These are phyloP conservation scores for Cheilinus undulatus DNA, from an alignment of 2,113 vertebrate genomes.

Conservation along the genomic window DNA sequence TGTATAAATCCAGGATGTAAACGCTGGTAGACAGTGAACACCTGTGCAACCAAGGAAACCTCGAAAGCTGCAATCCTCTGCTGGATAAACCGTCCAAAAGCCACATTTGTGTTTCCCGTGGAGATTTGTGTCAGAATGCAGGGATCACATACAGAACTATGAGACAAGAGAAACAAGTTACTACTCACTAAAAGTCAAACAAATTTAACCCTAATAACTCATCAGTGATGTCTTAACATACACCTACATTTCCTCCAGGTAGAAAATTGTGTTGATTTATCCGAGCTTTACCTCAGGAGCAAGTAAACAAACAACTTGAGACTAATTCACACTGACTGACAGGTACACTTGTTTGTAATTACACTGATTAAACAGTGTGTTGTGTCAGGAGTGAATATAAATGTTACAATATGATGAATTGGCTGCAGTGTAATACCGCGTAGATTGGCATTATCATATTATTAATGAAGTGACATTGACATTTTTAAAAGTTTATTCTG, in stretches of 20 bases:
- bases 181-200: not conserved
- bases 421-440: not conserved
- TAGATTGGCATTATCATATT: not conserved
- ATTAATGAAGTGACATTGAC: not conserved
- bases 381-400: conserved; percentile 4
- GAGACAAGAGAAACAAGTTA: not conserved
- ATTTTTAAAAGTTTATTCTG: not conserved
- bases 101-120: not conserved
- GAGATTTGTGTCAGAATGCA: not conserved
- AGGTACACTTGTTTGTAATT: not conserved
- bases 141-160: not conserved
- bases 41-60: not conserved
- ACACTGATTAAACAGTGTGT: not conserved
- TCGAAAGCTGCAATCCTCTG: not conserved
- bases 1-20: not conserved
- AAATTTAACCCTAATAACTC: not conserved
- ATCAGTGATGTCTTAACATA: not conserved
- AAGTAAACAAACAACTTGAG: not conserved
- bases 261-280: not conserved
- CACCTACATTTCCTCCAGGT: not conserved
- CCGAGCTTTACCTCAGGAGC: not conserved
- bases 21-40: not conserved
- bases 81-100: not conserved
- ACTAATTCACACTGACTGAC: conserved; percentile 7
- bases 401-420: not conserved